A percentile compares a stretch with the other conserved stretches of the same genome.
Conservation (phyloP, 2,113 vertebrate genomes). For the Pelecanus crispus region DNA sequence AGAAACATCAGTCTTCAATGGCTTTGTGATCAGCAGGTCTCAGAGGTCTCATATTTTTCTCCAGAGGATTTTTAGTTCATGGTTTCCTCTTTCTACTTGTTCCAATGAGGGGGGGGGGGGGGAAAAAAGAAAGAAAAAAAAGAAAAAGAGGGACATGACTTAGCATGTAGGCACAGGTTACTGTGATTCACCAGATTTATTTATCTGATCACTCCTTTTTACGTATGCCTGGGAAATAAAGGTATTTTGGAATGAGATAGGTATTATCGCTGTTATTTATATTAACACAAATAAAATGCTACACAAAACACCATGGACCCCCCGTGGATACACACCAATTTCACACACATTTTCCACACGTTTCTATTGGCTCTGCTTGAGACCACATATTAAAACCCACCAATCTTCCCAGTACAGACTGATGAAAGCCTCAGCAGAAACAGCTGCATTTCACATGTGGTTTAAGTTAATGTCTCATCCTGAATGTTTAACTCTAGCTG, state of each 20-base stretch:
- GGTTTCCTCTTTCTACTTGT: neutral
- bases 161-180: neutral
- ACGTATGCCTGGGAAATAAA: neutral
- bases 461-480: slow-evolving; percentile 75
- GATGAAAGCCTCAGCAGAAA: slow-evolving; percentile 80
- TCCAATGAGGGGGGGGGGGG: no score
- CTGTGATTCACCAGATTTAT: neutral
- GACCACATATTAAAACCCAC: slow-evolving; percentile 82
- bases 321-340: slow-evolving; percentile 65
- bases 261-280: slow-evolving; percentile 49
- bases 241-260: slow-evolving; percentile 3
- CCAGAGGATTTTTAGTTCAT: neutral
- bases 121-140: neutral
- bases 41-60: neutral
- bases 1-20: neutral
- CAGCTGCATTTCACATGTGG: slow-evolving; percentile 79
- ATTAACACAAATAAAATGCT: slow-evolving; percentile 54
- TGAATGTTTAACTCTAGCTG: slow-evolving; percentile 69
- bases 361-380: slow-evolving; percentile 75
- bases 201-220: neutral
- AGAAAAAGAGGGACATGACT: neutral
- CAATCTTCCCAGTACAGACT: slow-evolving; percentile 78
- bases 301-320: neutral
- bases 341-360: slow-evolving; percentile 77
- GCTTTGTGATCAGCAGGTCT: neutral